These are phyloP conservation scores for Indri indri DNA, from an alignment of 2,113 vertebrate species.

Conservation along the genomic window DNA sequence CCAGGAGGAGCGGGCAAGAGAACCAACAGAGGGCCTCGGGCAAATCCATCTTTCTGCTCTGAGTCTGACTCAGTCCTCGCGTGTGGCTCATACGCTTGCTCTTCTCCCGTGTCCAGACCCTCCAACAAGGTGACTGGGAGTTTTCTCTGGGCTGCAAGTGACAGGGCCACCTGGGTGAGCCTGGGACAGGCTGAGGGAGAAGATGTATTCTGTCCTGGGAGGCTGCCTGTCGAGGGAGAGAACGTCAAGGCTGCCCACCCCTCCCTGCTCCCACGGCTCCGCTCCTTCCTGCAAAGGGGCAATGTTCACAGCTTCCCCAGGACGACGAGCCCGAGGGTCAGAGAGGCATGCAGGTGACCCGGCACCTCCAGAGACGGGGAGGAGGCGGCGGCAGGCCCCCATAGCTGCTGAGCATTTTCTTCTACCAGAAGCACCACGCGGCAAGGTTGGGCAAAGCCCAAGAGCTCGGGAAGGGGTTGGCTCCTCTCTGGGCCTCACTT, in stretches of 20 bases:
- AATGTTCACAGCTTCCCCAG: not conserved
- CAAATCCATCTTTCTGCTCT: accelerated
- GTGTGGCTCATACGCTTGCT: accelerated
- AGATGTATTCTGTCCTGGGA: not conserved
- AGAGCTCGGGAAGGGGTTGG: not conserved
- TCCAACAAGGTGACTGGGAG: accelerated
- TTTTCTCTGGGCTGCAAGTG: not conserved
- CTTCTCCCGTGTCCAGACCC: not conserved
- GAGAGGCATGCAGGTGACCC: not conserved
- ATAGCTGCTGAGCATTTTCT: not conserved
- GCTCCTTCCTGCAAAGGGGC: not conserved
- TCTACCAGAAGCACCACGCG: accelerated
- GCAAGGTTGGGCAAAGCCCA: no score
- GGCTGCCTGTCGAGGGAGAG: not conserved
- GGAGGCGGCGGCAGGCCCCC: accelerated
- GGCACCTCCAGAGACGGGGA: not conserved
- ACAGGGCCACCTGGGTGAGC: not conserved
- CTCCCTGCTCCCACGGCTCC: not conserved
- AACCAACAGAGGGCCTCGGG: not conserved
- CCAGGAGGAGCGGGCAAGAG: accelerated
- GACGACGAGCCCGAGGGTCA: not conserved
- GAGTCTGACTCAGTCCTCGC: accelerated
- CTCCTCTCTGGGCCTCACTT: not conserved
- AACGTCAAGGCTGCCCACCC: not conserved
- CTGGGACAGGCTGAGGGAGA: not conserved